Evolutionary conservation across 2,113 vertebrate genomes (phyloP), one percentile per base, ranked within the genome.

Genomic region (Mesoclemmys tuberculata): DNA sequence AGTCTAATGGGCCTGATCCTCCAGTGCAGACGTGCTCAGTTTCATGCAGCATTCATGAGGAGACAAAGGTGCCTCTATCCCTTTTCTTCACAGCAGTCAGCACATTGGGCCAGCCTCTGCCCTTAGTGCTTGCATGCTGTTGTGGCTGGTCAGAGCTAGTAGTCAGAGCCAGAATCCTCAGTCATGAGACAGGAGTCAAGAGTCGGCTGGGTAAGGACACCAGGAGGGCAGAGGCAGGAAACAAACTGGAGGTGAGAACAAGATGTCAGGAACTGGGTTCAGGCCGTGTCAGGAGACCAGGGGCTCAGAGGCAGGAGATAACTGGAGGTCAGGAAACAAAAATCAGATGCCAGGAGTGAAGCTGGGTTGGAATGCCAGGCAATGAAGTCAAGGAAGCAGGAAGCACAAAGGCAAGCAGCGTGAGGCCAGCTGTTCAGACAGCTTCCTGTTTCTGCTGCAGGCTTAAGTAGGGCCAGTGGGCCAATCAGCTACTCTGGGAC

Each of bases 1-100:
- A 64, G 84, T 80, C 83, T 38, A 26, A 0, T 44, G 78, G 49
- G 3, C 44, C 13, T 46, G 41, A 46, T 27, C 38, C 61, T 51
- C 7, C 0, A 1, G 61, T 79, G 75, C 1, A 0, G 84, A 44
- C 0, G 49, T 27, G 49, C 85, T 85, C 0, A 0, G 27, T 3
- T 38, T 80, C 13, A 24, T 41, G 55, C 1, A 78, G 58, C 71
- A 80, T 38, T 71, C 2, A 0, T 0, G 11, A 1, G 44, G 52
- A 29, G n/a, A 64, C 16, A n/a, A 61, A 64, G 31, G 21, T 4
- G 18, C 4, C 4, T 68, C 35, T 68, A 38, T n/a, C 8, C 41
- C n/a, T 89, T 68, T 51, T 12, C 46, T 87, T n/a, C 27, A 2
- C 74, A 86, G n/a, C 19, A 41, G 21, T 5, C 51, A 27, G 51